Conservation (phyloP, 2,113 vertebrate genomes). For the Hydropotes inermis region DNA sequence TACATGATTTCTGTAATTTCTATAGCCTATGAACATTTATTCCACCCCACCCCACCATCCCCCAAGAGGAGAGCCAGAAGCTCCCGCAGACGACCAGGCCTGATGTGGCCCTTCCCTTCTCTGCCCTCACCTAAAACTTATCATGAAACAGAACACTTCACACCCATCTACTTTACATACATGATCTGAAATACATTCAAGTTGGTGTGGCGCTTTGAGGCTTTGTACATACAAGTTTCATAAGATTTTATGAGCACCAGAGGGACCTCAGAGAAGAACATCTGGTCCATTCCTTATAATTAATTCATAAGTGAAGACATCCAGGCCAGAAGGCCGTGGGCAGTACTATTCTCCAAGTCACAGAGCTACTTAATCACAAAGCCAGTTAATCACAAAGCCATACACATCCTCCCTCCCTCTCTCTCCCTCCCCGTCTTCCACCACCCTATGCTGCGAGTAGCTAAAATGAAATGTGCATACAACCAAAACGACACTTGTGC, state of each 20-base stretch:
- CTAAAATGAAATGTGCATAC: background rate
- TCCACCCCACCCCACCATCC: background rate
- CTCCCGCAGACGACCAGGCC: background rate
- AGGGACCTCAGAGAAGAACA: background rate
- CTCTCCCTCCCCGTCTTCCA: background rate
- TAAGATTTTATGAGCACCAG: background rate
- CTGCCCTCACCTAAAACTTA: background rate
- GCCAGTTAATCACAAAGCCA: background rate
- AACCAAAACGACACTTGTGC: background rate
- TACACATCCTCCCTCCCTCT: background rate
- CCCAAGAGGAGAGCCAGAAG: background rate
- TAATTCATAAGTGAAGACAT: background rate
- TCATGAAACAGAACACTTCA: background rate
- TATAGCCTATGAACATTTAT: background rate
- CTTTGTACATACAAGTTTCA: background rate
- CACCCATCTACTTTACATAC: background rate
- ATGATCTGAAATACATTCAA: background rate
- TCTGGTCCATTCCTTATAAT: background rate
- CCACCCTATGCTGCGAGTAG: background rate
- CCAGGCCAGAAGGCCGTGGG: background rate
- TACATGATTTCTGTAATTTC: background rate
- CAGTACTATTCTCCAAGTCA: background rate
- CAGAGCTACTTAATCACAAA: background rate
- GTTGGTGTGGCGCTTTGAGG: background rate
- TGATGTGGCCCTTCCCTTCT: background rate